Percentiles rank a stretch among this genome's conserved stretches.
These are phyloP conservation scores for Trissonchulus sp. DNA, from an alignment of 2,888 invertebrate species.

Conservation along the genomic window DNA sequence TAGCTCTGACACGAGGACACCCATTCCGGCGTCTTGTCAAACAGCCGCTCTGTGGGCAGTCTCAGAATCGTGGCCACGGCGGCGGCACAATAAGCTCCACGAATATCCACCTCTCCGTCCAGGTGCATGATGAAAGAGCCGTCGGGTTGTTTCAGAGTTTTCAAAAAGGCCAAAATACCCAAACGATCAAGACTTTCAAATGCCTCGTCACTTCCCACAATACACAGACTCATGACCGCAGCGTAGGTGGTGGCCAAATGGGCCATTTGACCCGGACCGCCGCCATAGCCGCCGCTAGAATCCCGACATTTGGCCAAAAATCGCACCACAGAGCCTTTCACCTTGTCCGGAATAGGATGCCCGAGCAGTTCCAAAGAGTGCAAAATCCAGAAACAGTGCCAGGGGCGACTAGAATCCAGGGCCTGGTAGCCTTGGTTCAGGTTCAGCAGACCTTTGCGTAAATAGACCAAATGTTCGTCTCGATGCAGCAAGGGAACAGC, in stretches of 20 bases:
- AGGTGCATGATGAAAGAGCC: conserved; percentile 87
- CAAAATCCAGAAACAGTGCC: conserved; percentile 94
- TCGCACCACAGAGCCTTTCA: conserved; percentile 30
- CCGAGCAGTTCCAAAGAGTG: conserved; percentile 77
- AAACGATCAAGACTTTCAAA: conserved; percentile 77
- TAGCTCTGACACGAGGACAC: conserved; percentile 87
- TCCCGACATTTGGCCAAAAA: conserved; percentile 38
- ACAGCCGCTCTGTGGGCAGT: conserved; percentile 66
- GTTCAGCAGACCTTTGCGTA: conserved; percentile 17
- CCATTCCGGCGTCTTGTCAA: conserved; percentile 83
- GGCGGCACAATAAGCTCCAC: conserved; percentile 94
- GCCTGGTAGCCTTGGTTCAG: conserved; percentile 57
- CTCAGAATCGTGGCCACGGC: conserved; percentile 80
- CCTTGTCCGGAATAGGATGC: conserved; percentile 60
- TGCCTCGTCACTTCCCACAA: conserved; percentile 78
- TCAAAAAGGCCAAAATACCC: conserved; percentile 64
- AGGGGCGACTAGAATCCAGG: conserved; percentile 88
- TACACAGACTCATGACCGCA: conserved; percentile 83
- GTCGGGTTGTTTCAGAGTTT: conserved; percentile 68
- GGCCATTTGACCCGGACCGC: conserved; percentile 83
- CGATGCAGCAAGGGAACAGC: background rate
- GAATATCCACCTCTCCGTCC: conserved; percentile 67
- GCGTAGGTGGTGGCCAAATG: conserved; percentile 97
- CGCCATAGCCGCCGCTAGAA: conserved; percentile 31
- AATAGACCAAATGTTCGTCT: conserved; percentile 19